Evolutionary conservation across 2,797 vertebrate species (phyloP), one percentile per base, ranked within the genome.

Genomic region (Notamacropus eugenii): DNA sequence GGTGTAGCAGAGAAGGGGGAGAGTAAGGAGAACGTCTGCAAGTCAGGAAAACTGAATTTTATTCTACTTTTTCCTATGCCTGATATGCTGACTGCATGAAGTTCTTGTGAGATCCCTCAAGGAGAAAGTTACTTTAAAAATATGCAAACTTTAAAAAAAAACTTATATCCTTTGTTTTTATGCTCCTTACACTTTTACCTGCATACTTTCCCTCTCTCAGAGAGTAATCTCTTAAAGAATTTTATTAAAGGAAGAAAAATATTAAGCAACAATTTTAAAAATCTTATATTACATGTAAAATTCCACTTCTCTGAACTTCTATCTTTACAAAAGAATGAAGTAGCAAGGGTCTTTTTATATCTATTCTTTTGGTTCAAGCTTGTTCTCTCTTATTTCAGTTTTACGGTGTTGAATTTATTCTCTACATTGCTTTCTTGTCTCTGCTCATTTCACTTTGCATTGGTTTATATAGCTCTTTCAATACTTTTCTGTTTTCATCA

Each of bases 101-200:
- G 67, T 3, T 91, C 54, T 96, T 16, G 12, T 55, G 55, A 62
- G 6, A 92, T 91, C 55, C 96, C 95, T 90, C 4, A 54, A 46
- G 12, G 16, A 82, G 91, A 57, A 96, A 95, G 52, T 12, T 74
- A 93, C 91, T 96, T 96, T 55, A 92, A 40, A 67, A 67, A 40
- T 82, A 82, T 82, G 40, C 40, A 82, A 82, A 82, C 19, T 40
- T 74, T 31, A 11, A 27, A 55, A 56, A 56, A 62, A 11, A n/a
- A n/a, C 6, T 1, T 74, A 22, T 82, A 24, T 46, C 0, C 67
- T 82, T 24, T 46, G n/a, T 11, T 82, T 74, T 40, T 74, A 46
- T 46, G 8, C 4, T 82, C n/a, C n/a, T 2, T 8, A 46, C 8
- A 24, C 19, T 82, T 74, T 6, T 22, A 82, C n/a, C 6, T 82